Evolutionary conservation across 92 coral and sea anemone species (phyloP).

Genomic region (Phenganax stokvisi): DNA sequence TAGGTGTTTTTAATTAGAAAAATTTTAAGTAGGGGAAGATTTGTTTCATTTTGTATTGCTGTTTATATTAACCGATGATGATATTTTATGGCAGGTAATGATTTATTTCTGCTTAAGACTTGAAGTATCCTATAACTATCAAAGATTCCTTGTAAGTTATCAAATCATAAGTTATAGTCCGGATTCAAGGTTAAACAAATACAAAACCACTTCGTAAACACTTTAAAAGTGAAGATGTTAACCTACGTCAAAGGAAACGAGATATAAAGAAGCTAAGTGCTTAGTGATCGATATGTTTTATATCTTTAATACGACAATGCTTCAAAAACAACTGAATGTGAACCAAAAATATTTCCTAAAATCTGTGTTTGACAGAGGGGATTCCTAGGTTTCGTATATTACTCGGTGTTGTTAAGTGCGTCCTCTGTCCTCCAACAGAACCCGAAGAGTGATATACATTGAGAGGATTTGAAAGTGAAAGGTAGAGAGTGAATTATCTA

Average conservation of each 20-base stretch:
- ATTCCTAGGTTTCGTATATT: not conserved
- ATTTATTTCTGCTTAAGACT: not conserved
- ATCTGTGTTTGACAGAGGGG: not conserved
- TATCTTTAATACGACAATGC: constrained; percentile 3
- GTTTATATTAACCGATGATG: too few relatives aligned
- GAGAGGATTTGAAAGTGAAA: too few relatives aligned
- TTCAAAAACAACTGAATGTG: not conserved
- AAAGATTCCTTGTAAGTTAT: not conserved
- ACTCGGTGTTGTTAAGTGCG: not conserved
- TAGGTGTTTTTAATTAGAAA: too few relatives aligned
- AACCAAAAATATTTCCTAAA: not conserved
- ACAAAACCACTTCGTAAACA: constrained; percentile 22
- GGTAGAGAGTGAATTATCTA: too few relatives aligned
- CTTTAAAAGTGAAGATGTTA: not conserved
- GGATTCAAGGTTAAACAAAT: constrained; percentile 9
- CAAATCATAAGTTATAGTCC: not conserved
- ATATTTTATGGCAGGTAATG: not conserved
- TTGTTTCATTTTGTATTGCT: too few relatives aligned
- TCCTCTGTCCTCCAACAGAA: not conserved
- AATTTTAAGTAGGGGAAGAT: too few relatives aligned
- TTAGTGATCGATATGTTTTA: constrained; percentile 1
- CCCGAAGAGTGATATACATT: too few relatives aligned
- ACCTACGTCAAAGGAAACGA: constrained; percentile 18
- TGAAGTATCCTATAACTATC: not conserved
- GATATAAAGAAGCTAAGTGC: constrained; percentile 18